These are phyloP conservation scores for Sarcophaga carnaria DNA, from an alignment of 2,888 invertebrate species.

Conservation along the genomic window DNA sequence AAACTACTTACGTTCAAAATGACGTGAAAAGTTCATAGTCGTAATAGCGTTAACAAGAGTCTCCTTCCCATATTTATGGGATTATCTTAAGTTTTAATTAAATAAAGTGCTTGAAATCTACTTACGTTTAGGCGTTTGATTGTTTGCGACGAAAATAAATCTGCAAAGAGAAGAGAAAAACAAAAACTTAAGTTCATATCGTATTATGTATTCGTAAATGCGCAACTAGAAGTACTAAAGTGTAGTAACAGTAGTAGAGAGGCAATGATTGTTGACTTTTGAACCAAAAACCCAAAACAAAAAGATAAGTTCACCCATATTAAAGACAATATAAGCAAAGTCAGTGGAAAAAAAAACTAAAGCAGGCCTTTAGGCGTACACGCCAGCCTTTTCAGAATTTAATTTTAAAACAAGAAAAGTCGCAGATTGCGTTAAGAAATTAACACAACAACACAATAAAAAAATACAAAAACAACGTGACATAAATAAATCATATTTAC, in stretches of 20 bases:
- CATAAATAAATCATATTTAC: constrained; percentile 55
- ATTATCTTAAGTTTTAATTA: neutral
- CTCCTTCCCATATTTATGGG: neutral
- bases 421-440: neutral
- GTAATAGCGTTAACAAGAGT: neutral
- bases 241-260: no score
- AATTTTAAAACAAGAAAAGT: constrained; percentile 6
- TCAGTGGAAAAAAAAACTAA: constrained; percentile 7
- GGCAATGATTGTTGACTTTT: no score
- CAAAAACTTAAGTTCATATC: constrained; percentile 15
- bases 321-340: neutral
- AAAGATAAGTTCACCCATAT: neutral
- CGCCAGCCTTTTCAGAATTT: neutral
- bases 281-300: no score
- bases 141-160: constrained; percentile 1
- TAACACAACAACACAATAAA: neutral
- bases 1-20: no score
- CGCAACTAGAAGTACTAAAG: no score
- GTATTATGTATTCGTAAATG: neutral
- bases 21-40: no score
- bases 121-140: constrained; percentile 41
- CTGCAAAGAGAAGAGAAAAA: constrained; percentile 41
- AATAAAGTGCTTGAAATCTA: constrained; percentile 15
- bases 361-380: constrained; percentile 8
- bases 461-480: constrained; percentile 29